Evolutionary conservation across 2,888 invertebrate genomes (phyloP).

Genomic region (Calameuta pallipes): DNA sequence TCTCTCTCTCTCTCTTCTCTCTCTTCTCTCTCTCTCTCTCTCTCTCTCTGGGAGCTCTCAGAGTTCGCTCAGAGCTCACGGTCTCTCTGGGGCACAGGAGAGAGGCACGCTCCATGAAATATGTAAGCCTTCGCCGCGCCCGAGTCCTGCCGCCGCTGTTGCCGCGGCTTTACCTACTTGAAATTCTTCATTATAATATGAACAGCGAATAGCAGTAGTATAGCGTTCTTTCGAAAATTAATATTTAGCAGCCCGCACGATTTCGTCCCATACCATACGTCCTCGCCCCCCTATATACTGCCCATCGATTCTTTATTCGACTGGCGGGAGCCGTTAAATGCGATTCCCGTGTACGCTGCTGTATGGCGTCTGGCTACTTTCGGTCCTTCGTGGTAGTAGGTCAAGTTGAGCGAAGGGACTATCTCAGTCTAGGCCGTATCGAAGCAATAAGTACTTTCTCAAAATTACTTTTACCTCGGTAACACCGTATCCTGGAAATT

Average conservation of each 20-base stretch:
- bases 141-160: constrained; percentile 24
- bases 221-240: neutral
- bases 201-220: constrained; percentile 3
- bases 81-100: constrained; percentile 13
- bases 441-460: neutral
- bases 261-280: neutral
- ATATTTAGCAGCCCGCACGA: constrained; percentile 4
- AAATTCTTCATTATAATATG: constrained; percentile 30
- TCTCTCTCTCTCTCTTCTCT: constrained; percentile 3
- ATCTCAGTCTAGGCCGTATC: neutral
- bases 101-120: constrained; percentile 33
- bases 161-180: constrained; percentile 33
- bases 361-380: neutral
- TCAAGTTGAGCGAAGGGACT: neutral
- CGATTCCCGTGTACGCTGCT: constrained; percentile 2
- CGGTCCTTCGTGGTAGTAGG: neutral
- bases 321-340: neutral
- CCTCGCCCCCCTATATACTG: neutral
- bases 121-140: constrained; percentile 33
- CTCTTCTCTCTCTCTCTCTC: neutral
- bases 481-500: neutral
- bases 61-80: neutral
- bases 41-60: neutral
- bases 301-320: neutral
- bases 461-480: neutral